Evolutionary conservation across 2,888 invertebrate genomes (phyloP), one percentile per base, ranked within the genome.

Genomic region (Sepioteuthis lessoniana): DNA sequence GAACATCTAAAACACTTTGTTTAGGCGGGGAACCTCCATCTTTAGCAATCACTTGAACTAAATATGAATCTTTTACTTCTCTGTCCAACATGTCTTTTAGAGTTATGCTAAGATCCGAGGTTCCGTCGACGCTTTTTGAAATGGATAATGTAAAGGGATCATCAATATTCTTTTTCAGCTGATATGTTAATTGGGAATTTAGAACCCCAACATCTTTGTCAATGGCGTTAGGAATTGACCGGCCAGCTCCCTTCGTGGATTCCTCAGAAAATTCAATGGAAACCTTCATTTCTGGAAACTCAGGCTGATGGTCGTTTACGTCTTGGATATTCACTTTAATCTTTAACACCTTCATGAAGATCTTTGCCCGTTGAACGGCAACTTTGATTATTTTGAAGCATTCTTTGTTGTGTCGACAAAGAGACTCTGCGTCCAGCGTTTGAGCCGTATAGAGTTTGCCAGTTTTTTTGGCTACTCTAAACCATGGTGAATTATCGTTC

Each of bases 281-380:
- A 19, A 76, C 76, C n/a, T 76, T 76, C 76, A n/a, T 76, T n/a
- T 76, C 76, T n/a, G 76, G 76, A 76, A 76, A 76, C 76, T 76
- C 76, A 16, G 76, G 76, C 35, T 76, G 76, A 19, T 76, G 76
- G n/a, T 76, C 76, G 25, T 76, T 76, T 13, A 76, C 76, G 0
- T 76, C 76, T 35, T 76, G n/a, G 76, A 76, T 76, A 35, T 76
- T 76, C 76, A 76, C 76, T 76, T 35, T n/a, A 19, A 76, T 76
- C n/a, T 76, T 76, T 76, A 76, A 76, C 4, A 76, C 76, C 76
- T 76, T 76, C 76, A 76, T 76, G 76, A 76, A 76, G n/a, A 76
- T n/a, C 13, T 76, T 76, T 76, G 76, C 76, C 76, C 35, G 76
- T 76, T 76, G 76, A 76, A 76, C 76, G 4, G 76, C 76, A 16